Percentiles rank a stretch among this genome's conserved stretches.
Evolutionary conservation across 2,888 invertebrate species (phyloP).

Genomic region (Tanypteryx hageni): DNA sequence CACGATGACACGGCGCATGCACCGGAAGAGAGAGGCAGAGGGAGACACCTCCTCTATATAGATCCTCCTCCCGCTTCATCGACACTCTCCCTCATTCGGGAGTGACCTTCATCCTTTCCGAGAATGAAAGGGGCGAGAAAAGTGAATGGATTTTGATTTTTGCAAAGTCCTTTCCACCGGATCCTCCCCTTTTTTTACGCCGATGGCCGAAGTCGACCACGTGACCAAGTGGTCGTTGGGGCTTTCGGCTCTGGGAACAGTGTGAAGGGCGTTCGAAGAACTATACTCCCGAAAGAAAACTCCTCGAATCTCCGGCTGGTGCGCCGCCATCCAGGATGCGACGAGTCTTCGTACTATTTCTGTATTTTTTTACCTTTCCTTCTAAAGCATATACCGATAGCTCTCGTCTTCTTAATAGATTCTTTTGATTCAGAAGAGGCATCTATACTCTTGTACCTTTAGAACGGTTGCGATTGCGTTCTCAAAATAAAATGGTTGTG

Average conservation of each 20-base stretch:
- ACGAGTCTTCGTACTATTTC: not conserved
- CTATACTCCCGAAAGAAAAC: not conserved
- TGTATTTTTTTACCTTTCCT: not conserved
- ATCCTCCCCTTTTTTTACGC: not conserved
- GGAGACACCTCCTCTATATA: not conserved
- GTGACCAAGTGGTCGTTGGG: not conserved
- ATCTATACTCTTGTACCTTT: no score
- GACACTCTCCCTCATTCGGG: not conserved
- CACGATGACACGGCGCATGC: not conserved
- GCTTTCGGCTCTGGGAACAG: not conserved
- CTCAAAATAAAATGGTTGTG: not conserved
- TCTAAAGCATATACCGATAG: no score
- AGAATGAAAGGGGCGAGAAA: not conserved
- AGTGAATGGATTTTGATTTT: conserved; percentile 13
- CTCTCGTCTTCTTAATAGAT: no score
- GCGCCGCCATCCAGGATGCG: not conserved
- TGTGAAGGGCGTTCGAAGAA: not conserved
- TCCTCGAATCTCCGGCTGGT: not conserved
- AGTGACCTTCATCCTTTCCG: not conserved
- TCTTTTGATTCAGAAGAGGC: no score
- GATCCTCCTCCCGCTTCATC: not conserved
- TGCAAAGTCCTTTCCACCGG: not conserved
- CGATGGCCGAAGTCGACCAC: not conserved
- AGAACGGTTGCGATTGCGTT: no score
- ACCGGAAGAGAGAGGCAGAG: conserved; percentile 23